Conservation (phyloP, 2,888 invertebrate genomes). For the Allophyes oxyacanthae region DNA sequence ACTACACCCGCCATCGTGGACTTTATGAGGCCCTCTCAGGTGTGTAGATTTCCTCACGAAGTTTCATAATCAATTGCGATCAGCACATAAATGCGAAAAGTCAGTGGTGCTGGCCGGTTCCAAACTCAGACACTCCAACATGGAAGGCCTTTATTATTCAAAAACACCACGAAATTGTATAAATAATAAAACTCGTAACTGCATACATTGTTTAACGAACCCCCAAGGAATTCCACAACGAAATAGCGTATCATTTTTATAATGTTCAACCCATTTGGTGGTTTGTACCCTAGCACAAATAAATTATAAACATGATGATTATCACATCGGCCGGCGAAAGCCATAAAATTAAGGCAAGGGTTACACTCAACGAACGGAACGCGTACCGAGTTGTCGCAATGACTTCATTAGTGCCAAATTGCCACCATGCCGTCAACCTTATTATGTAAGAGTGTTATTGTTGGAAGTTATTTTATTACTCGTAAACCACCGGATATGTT, state of each 20-base stretch:
- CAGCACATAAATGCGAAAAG: too few relatives aligned
- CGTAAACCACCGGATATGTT: background rate
- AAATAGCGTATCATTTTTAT: conserved; percentile 45
- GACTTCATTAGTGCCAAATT: conserved; percentile 74
- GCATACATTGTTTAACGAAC: background rate
- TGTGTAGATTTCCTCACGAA: too few relatives aligned
- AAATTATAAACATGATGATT: conserved; percentile 72
- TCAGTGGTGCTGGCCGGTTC: too few relatives aligned
- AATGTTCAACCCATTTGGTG: conserved; percentile 44
- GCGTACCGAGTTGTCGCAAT: conserved; percentile 59
- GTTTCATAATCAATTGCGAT: too few relatives aligned
- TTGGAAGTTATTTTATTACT: background rate
- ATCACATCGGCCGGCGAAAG: conserved; percentile 68
- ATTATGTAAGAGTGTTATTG: conserved; percentile 49
- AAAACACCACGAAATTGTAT: background rate
- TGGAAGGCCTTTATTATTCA: too few relatives aligned
- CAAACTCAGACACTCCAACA: too few relatives aligned
- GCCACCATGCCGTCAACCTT: conserved; percentile 44
- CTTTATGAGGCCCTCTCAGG: too few relatives aligned
- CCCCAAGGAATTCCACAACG: conserved; percentile 21
- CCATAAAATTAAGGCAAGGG: conserved; percentile 72
- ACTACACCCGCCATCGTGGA: too few relatives aligned
- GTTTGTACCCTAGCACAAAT: conserved; percentile 41
- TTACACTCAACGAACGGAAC: conserved; percentile 67
- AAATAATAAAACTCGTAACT: too few relatives aligned